phyloP scores from a whole-genome alignment of 2,888 invertebrate genomes.

The Melolontha melolontha region DNA sequence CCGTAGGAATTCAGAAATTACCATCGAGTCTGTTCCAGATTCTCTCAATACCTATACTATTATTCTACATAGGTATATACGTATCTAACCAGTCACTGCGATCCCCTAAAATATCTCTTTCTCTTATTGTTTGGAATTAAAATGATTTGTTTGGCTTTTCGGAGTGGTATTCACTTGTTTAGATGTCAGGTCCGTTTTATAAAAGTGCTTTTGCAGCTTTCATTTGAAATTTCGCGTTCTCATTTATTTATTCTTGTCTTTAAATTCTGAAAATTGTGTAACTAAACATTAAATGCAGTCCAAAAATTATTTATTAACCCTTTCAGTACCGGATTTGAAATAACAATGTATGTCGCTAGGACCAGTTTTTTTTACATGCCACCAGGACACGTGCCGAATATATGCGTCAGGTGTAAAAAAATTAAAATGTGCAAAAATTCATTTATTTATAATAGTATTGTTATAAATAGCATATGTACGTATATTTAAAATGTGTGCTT shows the following conservation, averaged over 20 bases:
- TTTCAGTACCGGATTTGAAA: too few species aligned
- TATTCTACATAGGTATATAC: neutral
- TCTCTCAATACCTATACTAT: slow-evolving; percentile 42
- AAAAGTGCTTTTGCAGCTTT: slow-evolving; percentile 18
- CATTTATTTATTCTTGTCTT: slow-evolving; percentile 16
- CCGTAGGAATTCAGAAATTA: slow-evolving; percentile 54
- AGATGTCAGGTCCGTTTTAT: slow-evolving; percentile 12
- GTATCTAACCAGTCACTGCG: slow-evolving; percentile 41
- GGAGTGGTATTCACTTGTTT: slow-evolving; percentile 39
- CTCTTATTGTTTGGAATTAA: slow-evolving; percentile 49
- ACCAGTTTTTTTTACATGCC: too few species aligned
- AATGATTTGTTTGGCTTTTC: slow-evolving; percentile 52
- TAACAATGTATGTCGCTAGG: too few species aligned
- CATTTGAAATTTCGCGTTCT: slow-evolving; percentile 6
- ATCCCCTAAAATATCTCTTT: slow-evolving; percentile 44
- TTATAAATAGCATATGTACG: too few species aligned
- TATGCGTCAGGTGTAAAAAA: too few species aligned
- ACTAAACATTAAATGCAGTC: neutral
- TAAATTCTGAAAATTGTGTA: neutral
- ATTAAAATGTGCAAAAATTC: too few species aligned
- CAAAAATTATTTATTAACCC: neutral
- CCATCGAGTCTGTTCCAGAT: slow-evolving; percentile 42
- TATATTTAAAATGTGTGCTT: too few species aligned
- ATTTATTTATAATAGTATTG: too few species aligned
- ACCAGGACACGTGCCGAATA: too few species aligned